Conservation (phyloP, 2,888 invertebrate species). For the Stenurella melanura region DNA sequence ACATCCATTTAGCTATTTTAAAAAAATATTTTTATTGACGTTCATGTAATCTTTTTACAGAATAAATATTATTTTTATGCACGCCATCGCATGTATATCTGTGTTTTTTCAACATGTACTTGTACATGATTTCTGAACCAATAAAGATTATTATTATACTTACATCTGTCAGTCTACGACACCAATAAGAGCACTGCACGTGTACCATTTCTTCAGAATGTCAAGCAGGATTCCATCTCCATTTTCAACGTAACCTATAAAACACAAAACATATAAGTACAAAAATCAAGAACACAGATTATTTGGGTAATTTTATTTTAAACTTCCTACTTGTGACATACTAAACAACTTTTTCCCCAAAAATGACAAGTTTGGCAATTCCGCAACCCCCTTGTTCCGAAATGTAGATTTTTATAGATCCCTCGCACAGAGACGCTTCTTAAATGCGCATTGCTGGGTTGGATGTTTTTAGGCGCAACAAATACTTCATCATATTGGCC, state of each 20-base stretch:
- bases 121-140: too few species aligned
- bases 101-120: too few species aligned
- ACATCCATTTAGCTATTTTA: too few species aligned
- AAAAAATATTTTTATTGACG: too few species aligned
- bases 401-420: constrained; percentile 3
- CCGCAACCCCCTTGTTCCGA: constrained; percentile 35
- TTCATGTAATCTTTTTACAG: too few species aligned
- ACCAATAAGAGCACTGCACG: neutral
- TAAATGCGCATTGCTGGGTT: constrained; percentile 2
- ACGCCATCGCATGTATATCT: too few species aligned
- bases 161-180: neutral
- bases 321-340: constrained; percentile 11
- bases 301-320: constrained; percentile 8
- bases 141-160: neutral
- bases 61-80: too few species aligned
- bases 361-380: constrained; percentile 15
- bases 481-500: neutral
- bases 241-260: constrained; percentile 16
- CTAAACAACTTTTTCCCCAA: neutral
- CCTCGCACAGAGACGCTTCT: neutral
- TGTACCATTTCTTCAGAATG: neutral
- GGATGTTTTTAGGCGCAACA: neutral
- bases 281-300: neutral
- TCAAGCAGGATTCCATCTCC: neutral
- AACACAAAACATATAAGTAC: neutral